Conservation (phyloP, 2,888 invertebrate genomes). For the Creontiades dilutus region DNA sequence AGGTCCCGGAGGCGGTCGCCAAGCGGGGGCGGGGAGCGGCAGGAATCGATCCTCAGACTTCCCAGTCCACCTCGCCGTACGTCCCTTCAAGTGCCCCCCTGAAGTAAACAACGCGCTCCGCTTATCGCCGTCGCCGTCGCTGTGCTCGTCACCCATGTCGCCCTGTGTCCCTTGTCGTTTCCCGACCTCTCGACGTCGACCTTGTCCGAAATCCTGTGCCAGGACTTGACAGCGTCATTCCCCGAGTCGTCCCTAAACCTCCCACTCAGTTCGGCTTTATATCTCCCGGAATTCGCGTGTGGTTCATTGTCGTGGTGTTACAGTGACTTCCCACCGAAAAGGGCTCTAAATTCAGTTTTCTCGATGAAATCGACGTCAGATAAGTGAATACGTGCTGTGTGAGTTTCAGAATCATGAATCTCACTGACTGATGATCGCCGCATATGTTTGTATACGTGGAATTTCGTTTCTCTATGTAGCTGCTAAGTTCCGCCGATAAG, state of each 20-base stretch:
- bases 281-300: not conserved
- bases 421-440: not conserved
- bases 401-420: not conserved
- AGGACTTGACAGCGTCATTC: constrained; percentile 29
- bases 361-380: not conserved
- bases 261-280: constrained; percentile 6
- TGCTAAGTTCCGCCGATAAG: not conserved
- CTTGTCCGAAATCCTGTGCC: constrained; percentile 5
- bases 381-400: not conserved
- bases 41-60: constrained; percentile 73
- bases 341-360: not conserved
- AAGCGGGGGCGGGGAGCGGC: constrained; percentile 72
- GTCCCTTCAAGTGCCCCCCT: constrained; percentile 38
- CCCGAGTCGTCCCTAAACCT: not conserved
- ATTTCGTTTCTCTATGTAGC: not conserved
- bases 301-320: not conserved
- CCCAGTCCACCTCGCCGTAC: constrained; percentile 77
- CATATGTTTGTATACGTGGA: constrained; percentile 17
- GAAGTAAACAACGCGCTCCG: constrained; percentile 33
- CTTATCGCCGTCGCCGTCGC: constrained; percentile 41
- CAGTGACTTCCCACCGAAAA: not conserved
- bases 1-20: constrained; percentile 63
- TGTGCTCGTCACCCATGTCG: not conserved
- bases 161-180: not conserved
- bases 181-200: not conserved